phyloP scores from a whole-genome alignment of 2,113 vertebrate genomes.

The Okapia johnstoni region DNA sequence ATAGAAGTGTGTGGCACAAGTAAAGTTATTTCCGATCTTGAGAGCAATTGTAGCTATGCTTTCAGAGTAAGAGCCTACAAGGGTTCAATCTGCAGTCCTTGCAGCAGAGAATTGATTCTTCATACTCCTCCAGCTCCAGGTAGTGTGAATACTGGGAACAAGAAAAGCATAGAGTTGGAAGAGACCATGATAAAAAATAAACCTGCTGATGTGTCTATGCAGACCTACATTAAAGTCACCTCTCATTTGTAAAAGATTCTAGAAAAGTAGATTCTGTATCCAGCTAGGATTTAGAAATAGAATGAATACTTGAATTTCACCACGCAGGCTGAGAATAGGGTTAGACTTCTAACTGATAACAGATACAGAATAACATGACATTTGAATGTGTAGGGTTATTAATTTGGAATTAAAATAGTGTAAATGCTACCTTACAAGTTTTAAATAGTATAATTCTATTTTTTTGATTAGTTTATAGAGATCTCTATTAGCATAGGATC shows the following conservation, averaged over 20 bases:
- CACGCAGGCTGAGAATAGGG: neutral
- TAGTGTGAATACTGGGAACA: slow-evolving; percentile 58
- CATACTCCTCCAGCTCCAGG: slow-evolving; percentile 93
- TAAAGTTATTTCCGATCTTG: slow-evolving; percentile 86
- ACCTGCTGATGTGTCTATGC: neutral
- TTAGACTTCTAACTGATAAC: neutral
- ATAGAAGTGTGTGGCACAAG: slow-evolving; percentile 84
- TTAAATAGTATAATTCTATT: neutral
- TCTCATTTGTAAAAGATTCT: neutral
- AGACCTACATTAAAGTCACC: neutral
- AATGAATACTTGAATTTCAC: neutral
- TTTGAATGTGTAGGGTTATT: neutral
- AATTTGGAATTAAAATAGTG: neutral
- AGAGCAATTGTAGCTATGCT: slow-evolving; percentile 84
- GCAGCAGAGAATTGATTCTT: slow-evolving; percentile 89
- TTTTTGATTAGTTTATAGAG: neutral
- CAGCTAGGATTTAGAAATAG: neutral
- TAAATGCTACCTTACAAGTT: neutral
- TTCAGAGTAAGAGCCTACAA: slow-evolving; percentile 91
- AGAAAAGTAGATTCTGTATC: neutral
- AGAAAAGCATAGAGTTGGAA: neutral
- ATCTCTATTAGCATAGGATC: neutral
- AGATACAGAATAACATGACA: neutral
- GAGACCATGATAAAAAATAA: neutral
- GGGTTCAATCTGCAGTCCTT: slow-evolving; percentile 88